Percentiles rank a stretch among this genome's conserved stretches.
phyloP scores from a whole-genome alignment of 2,888 invertebrate species.

The Tetragnatha montana region DNA sequence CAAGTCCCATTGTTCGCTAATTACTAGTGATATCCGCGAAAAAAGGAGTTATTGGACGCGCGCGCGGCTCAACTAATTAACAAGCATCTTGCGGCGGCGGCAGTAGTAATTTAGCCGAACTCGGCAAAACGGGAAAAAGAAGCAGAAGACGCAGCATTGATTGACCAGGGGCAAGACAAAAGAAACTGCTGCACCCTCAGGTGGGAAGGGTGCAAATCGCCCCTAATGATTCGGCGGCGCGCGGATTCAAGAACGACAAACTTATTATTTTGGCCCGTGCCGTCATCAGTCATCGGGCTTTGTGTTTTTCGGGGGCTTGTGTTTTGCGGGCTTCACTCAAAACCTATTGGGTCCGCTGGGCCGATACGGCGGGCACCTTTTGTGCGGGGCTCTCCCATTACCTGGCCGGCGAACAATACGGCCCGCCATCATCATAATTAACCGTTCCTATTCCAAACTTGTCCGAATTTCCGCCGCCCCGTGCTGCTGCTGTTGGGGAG shows the following conservation, averaged over 20 bases:
- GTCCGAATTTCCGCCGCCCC: conserved; percentile 66
- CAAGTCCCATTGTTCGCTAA: conserved; percentile 67
- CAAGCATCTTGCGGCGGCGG: conserved; percentile 41
- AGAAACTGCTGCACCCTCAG: conserved; percentile 51
- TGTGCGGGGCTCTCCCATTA: conserved; percentile 49
- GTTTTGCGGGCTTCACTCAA: conserved; percentile 64
- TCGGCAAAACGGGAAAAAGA: conserved; percentile 68
- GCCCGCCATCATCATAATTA: conserved; percentile 70
- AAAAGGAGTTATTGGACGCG: conserved; percentile 67
- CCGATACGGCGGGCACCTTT: conserved; percentile 41
- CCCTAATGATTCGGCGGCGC: conserved; percentile 50
- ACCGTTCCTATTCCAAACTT: conserved; percentile 68
- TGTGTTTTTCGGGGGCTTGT: conserved; percentile 68
- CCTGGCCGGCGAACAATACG: conserved; percentile 67
- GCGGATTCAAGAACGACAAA: conserved; percentile 66
- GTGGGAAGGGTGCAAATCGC: neutral
- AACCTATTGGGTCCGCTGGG: conserved; percentile 40
- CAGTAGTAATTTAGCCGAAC: conserved; percentile 67
- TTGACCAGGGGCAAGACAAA: conserved; percentile 69
- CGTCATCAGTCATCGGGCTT: conserved; percentile 69
- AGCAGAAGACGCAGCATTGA: conserved; percentile 65
- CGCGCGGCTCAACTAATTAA: conserved; percentile 65
- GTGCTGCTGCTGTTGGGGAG: conserved; percentile 44
- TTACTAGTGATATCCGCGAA: conserved; percentile 65
- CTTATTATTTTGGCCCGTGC: conserved; percentile 68